Percentiles rank a stretch among this genome's conserved stretches.
Conservation (phyloP, 2,888 invertebrate genomes). For the Tinea pellionella region DNA sequence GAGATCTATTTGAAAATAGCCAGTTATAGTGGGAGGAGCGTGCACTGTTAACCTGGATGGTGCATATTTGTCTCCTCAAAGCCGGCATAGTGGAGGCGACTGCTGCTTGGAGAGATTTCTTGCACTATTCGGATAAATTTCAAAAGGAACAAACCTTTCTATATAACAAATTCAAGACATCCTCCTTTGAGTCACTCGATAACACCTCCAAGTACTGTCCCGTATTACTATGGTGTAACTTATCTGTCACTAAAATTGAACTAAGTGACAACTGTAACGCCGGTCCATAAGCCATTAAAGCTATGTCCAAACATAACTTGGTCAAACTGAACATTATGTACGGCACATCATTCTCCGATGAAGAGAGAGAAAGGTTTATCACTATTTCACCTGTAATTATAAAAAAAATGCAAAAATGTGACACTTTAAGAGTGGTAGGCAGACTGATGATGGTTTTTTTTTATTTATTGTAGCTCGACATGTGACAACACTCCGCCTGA, state of each 20-base stretch:
- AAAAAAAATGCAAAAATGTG: too few species aligned
- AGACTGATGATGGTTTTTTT: too few species aligned
- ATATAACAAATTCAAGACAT: slow-evolving; percentile 79
- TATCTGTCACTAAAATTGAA: slow-evolving; percentile 75
- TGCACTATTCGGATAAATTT: too few species aligned
- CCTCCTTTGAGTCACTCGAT: slow-evolving; percentile 70
- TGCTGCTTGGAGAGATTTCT: too few species aligned
- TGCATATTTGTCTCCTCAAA: too few species aligned
- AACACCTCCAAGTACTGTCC: slow-evolving; percentile 83
- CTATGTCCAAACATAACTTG: slow-evolving; percentile 77
- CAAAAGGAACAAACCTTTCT: slow-evolving; percentile 70
- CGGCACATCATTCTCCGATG: slow-evolving; percentile 75
- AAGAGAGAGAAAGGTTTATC: slow-evolving; percentile 73
- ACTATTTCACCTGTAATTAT: slow-evolving; percentile 65
- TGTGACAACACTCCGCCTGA: too few species aligned
- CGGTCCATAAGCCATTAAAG: slow-evolving; percentile 82
- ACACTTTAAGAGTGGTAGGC: too few species aligned
- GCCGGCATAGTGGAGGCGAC: too few species aligned
- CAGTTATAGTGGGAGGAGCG: too few species aligned
- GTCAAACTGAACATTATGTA: slow-evolving; percentile 80
- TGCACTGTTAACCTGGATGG: too few species aligned
- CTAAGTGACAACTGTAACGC: slow-evolving; percentile 74
- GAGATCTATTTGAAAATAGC: too few species aligned
- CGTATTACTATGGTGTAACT: slow-evolving; percentile 77
- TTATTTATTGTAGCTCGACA: too few species aligned